These are phyloP conservation scores for Anolis sagrei DNA, from an alignment of 2,113 vertebrate genomes.

Conservation along the genomic window DNA sequence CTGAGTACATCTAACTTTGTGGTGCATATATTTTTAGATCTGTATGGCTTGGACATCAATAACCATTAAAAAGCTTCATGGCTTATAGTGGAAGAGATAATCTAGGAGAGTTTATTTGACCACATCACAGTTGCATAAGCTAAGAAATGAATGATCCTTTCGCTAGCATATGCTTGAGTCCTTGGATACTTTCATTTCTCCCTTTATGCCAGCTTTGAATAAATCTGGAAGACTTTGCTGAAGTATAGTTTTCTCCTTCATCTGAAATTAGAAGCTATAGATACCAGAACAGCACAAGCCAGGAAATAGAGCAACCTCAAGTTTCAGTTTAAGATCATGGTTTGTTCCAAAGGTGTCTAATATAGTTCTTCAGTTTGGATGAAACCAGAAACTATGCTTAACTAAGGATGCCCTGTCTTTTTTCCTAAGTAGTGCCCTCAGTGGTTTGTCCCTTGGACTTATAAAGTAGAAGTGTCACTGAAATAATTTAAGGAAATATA, in stretches of 20 bases:
- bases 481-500: too few relatives aligned
- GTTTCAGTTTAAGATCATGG: neutral
- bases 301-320: neutral
- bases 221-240: neutral
- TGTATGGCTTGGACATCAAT: too few relatives aligned
- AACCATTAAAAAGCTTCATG: neutral
- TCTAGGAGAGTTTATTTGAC: neutral
- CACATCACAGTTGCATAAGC: neutral
- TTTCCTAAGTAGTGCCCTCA: neutral
- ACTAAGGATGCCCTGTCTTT: neutral
- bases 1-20: neutral
- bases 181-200: neutral
- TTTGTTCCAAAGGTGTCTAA: neutral
- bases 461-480: neutral
- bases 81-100: neutral
- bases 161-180: neutral
- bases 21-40: neutral
- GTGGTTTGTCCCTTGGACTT: neutral
- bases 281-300: neutral
- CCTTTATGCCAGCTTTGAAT: neutral
- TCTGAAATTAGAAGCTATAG: neutral
- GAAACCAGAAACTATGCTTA: neutral
- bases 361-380: neutral
- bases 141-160: neutral
- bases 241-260: neutral